Percentiles rank a stretch among this genome's conserved stretches.
Conservation (phyloP, 2,113 vertebrate genomes). For the Todiramphus saurophagus region DNA sequence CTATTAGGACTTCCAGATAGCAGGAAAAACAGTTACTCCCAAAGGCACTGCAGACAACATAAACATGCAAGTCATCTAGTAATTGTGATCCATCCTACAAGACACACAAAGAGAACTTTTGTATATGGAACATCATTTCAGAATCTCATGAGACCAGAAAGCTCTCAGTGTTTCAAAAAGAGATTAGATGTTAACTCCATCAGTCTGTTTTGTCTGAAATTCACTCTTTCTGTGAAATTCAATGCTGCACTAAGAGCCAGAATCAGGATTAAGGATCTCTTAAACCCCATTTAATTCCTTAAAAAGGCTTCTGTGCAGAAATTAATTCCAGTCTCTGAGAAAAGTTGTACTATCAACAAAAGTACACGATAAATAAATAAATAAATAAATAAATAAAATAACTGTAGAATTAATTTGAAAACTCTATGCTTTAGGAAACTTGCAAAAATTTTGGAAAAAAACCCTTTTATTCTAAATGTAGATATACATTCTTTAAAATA, state of each 20-base stretch:
- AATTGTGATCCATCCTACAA: neutral
- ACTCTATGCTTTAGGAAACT: neutral
- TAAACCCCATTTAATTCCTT: conserved; percentile 37
- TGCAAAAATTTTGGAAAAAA: neutral
- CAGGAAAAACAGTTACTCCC: neutral
- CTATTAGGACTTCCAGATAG: neutral
- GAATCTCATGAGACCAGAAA: conserved; percentile 26
- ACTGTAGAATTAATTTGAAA: neutral
- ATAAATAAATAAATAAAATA: neutral
- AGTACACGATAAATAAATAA: neutral
- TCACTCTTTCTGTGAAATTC: conserved; percentile 44
- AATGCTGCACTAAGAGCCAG: conserved; percentile 12
- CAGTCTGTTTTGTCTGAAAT: conserved; percentile 40
- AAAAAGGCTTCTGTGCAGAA: conserved; percentile 39
- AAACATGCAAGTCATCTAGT: neutral
- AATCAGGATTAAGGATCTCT: conserved; percentile 41
- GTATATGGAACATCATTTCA: neutral
- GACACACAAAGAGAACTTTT: conserved; percentile 33
- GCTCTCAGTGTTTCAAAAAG: neutral
- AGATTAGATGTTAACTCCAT: conserved; percentile 10
- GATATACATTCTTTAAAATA: neutral
- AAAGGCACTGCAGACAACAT: neutral
- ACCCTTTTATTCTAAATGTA: neutral
- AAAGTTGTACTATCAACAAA: neutral
- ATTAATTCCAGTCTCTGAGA: neutral